phyloP scores from a whole-genome alignment of 2,888 invertebrate genomes.

The Apocheima hispidaria region DNA sequence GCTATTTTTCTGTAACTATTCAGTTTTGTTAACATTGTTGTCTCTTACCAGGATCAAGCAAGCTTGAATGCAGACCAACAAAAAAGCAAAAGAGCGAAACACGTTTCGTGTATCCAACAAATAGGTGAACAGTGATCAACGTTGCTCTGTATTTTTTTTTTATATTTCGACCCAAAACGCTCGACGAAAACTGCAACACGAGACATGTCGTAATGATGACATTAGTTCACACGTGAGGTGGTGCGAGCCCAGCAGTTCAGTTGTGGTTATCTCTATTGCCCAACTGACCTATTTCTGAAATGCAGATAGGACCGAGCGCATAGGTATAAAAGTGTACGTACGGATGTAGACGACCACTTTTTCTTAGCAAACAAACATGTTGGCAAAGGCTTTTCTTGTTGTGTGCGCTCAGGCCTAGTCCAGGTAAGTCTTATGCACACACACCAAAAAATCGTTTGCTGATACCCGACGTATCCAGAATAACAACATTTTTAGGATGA shows the following conservation, averaged over 20 bases:
- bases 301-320: slow-evolving; percentile 12
- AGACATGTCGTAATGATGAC: slow-evolving; percentile 17
- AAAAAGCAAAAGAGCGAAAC: slow-evolving; percentile 41
- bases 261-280: slow-evolving; percentile 15
- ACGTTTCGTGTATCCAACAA: slow-evolving; percentile 36
- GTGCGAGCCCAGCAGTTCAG: neutral
- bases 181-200: slow-evolving; percentile 11
- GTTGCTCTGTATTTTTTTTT: slow-evolving; percentile 5
- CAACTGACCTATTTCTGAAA: slow-evolving; percentile 33
- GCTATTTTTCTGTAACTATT: neutral
- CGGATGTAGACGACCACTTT: slow-evolving; percentile 18
- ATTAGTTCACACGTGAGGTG: slow-evolving; percentile 11
- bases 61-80: slow-evolving; percentile 49
- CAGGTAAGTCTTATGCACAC: slow-evolving; percentile 47
- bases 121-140: slow-evolving; percentile 16
- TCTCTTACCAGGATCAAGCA: slow-evolving; percentile 47
- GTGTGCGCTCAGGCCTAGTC: slow-evolving; percentile 50
- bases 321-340: slow-evolving; percentile 30
- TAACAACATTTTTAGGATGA: no score
- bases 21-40: neutral
- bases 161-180: slow-evolving; percentile 24
- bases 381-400: slow-evolving; percentile 44
- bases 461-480: no score
- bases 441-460: no score
- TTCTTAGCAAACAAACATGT: slow-evolving; percentile 44